Evolutionary conservation across 2,888 invertebrate species (phyloP).

Genomic region (Platycheirus rosarum): DNA sequence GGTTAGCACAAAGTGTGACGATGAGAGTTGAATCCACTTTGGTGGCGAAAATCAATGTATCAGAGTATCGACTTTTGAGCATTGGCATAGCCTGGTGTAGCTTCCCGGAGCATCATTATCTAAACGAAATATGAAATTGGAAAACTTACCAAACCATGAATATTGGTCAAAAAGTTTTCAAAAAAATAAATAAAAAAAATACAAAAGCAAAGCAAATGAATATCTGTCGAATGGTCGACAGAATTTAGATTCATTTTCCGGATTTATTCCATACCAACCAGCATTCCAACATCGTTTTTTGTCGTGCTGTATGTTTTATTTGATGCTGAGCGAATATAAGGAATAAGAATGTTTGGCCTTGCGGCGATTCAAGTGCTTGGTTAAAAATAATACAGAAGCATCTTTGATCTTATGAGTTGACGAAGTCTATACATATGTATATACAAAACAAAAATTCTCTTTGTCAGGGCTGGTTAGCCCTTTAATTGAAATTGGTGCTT

Average conservation of each 20-base stretch:
- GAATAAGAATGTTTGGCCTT: constrained; percentile 17
- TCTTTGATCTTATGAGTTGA: constrained; percentile 37
- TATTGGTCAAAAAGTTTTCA: constrained; percentile 52
- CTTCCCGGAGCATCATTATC: background rate
- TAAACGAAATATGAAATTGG: constrained; percentile 38
- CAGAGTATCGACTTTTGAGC: constrained; percentile 18
- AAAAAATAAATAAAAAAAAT: constrained; percentile 20
- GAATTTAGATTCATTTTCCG: constrained; percentile 22
- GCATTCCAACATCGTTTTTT: constrained; percentile 8
- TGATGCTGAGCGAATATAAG: background rate
- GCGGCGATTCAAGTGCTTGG: constrained; percentile 8
- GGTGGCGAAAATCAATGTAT: constrained; percentile 14
- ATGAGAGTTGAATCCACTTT: constrained; percentile 15
- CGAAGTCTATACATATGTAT: background rate
- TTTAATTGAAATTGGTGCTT: background rate
- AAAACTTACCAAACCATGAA: constrained; percentile 46
- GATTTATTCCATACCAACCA: constrained; percentile 1
- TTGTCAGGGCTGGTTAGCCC: constrained; percentile 5
- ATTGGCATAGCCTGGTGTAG: background rate
- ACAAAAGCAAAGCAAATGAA: constrained; percentile 44
- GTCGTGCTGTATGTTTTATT: constrained; percentile 5
- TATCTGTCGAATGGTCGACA: constrained; percentile 34
- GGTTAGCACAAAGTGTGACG: background rate
- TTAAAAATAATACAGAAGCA: constrained; percentile 30
- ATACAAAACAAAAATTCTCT: background rate